Conservation (phyloP, 2,888 invertebrate species). For the Pyrrhopygopsis socrates region DNA sequence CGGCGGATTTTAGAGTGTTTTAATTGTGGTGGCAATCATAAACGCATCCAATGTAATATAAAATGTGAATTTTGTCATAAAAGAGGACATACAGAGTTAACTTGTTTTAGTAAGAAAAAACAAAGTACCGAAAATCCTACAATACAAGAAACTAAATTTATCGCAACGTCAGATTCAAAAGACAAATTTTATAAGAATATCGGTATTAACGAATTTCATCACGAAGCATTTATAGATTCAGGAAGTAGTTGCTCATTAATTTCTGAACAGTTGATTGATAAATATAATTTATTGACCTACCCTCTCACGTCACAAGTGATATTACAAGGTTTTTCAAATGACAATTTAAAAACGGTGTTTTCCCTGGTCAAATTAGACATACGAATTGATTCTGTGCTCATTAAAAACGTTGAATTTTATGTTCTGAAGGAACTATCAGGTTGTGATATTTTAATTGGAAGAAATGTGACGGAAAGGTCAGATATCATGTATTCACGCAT, state of each 20-base stretch:
- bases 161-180: background rate
- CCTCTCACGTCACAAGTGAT: background rate
- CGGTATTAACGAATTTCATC: background rate
- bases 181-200: background rate
- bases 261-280: background rate
- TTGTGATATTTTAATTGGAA: conserved; percentile 67
- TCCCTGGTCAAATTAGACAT: too few species aligned
- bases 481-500: conserved; percentile 70
- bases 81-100: conserved; percentile 11
- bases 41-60: conserved; percentile 34
- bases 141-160: background rate
- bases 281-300: background rate
- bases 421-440: conserved; percentile 46
- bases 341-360: too few species aligned
- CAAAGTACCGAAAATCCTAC: background rate
- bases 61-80: conserved; percentile 50
- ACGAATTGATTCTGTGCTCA: too few species aligned
- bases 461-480: conserved; percentile 75
- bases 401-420: too few species aligned
- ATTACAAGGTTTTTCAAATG: background rate
- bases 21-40: conserved; percentile 50
- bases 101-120: background rate
- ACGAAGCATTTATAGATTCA: conserved; percentile 4
- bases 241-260: conserved; percentile 12
- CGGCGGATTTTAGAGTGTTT: background rate